Evolutionary conservation across 64 coral and sea anemone species (phyloP).

Genomic region (Acropora yongei): DNA sequence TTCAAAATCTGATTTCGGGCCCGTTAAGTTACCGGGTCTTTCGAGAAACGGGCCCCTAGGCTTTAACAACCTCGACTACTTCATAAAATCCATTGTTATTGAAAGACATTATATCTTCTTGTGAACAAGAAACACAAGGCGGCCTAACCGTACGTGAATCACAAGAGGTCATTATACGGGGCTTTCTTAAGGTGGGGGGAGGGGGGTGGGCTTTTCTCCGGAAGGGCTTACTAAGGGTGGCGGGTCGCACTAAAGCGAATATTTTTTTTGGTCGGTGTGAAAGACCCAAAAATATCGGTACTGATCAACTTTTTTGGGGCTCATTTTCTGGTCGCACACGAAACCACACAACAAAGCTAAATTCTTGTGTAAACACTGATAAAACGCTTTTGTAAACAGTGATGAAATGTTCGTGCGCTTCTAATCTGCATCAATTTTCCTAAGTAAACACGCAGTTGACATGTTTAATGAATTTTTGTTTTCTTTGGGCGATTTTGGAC

Average conservation of each 20-base stretch:
- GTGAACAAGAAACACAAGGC: too few species aligned
- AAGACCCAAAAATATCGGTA: constrained; percentile 16
- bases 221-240: too few species aligned
- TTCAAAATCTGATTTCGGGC: too few species aligned
- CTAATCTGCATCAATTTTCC: neutral
- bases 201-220: too few species aligned
- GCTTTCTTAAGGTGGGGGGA: too few species aligned
- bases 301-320: neutral
- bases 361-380: constrained; percentile 18
- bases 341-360: neutral
- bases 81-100: too few species aligned
- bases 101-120: too few species aligned
- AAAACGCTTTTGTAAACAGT: constrained; percentile 13
- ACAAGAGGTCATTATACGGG: too few species aligned
- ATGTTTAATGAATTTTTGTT: neutral
- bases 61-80: too few species aligned
- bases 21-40: too few species aligned
- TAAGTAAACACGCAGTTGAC: neutral
- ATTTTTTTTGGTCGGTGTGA: constrained; percentile 7
- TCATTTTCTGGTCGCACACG: neutral
- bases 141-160: too few species aligned
- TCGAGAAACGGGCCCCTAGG: too few species aligned
- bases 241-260: neutral
- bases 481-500: neutral
- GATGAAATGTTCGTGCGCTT: neutral